A percentile compares a stretch with the other conserved stretches of the same genome.
phyloP scores from a whole-genome alignment of 2,113 vertebrate genomes.

The Scalopus aquaticus region DNA sequence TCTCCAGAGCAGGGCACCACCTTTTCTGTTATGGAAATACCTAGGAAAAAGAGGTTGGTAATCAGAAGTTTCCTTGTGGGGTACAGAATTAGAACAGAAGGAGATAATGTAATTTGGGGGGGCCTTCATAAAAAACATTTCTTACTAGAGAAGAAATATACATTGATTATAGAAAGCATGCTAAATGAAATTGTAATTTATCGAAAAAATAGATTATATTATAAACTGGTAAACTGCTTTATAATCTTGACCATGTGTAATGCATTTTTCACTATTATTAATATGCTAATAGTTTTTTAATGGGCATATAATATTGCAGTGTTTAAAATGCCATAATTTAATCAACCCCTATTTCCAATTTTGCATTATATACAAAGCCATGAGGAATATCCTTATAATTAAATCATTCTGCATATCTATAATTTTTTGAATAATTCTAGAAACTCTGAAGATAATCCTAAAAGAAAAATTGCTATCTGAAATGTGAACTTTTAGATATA shows the following conservation, averaged over 20 bases:
- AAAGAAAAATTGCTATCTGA: neutral
- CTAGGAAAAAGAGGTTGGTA: constrained; percentile 8
- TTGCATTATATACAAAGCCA: neutral
- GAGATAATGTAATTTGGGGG: neutral
- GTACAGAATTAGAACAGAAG: neutral
- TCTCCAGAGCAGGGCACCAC: neutral
- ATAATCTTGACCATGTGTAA: neutral
- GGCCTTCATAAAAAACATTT: constrained; percentile 7
- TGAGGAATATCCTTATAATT: neutral
- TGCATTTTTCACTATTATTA: constrained; percentile 27
- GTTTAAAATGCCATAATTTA: constrained; percentile 15
- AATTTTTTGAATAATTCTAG: neutral
- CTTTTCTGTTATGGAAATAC: constrained; percentile 11
- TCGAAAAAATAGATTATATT: constrained; percentile 1
- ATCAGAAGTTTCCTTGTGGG: neutral
- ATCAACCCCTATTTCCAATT: constrained; percentile 3
- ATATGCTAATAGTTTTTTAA: constrained; percentile 33
- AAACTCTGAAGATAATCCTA: constrained; percentile 31
- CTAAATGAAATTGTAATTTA: constrained; percentile 9
- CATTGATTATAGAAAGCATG: constrained; percentile 29
- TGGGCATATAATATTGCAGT: neutral
- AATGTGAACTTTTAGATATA: constrained; percentile 2
- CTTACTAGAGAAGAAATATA: constrained; percentile 1
- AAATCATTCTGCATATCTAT: neutral
- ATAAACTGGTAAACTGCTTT: neutral